A percentile compares a stretch with the other conserved stretches of the same genome.
These are phyloP conservation scores for Limosa lapponica DNA, from an alignment of 2,797 vertebrate species.

Conservation along the genomic window DNA sequence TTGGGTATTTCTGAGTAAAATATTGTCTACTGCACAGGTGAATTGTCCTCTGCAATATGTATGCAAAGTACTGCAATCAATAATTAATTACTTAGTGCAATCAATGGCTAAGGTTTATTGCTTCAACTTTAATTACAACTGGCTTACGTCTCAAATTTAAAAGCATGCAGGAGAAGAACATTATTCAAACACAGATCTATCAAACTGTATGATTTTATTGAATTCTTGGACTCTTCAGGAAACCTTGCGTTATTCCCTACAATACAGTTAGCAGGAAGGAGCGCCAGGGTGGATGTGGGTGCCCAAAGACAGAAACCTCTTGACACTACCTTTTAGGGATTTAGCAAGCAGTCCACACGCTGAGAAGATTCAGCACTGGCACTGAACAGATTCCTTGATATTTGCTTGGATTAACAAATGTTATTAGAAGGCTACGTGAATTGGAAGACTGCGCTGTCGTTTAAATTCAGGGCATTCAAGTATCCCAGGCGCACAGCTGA, in stretches of 20 bases:
- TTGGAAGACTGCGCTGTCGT: slow-evolving; percentile 35
- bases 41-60: slow-evolving; percentile 29
- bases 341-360: background rate
- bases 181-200: background rate
- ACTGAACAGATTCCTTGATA: slow-evolving; percentile 37
- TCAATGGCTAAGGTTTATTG: slow-evolving; percentile 43
- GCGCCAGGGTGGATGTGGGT: background rate
- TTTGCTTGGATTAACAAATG: slow-evolving; percentile 53
- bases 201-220: background rate
- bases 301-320: background rate
- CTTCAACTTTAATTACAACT: slow-evolving; percentile 57
- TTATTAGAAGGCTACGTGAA: slow-evolving; percentile 36
- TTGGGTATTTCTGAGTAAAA: background rate
- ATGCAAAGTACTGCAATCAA: slow-evolving; percentile 54
- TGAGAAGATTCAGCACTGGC: background rate
- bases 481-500: slow-evolving; percentile 20
- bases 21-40: slow-evolving; percentile 3
- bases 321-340: background rate
- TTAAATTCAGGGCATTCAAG: slow-evolving; percentile 27
- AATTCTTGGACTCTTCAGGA: background rate
- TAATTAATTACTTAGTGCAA: slow-evolving; percentile 60
- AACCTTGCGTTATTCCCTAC: background rate
- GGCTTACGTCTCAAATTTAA: slow-evolving; percentile 4
- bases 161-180: background rate
- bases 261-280: background rate